These are phyloP conservation scores for Oncorhynchus gorbuscha DNA, from an alignment of 2,113 vertebrate genomes.

Conservation along the genomic window DNA sequence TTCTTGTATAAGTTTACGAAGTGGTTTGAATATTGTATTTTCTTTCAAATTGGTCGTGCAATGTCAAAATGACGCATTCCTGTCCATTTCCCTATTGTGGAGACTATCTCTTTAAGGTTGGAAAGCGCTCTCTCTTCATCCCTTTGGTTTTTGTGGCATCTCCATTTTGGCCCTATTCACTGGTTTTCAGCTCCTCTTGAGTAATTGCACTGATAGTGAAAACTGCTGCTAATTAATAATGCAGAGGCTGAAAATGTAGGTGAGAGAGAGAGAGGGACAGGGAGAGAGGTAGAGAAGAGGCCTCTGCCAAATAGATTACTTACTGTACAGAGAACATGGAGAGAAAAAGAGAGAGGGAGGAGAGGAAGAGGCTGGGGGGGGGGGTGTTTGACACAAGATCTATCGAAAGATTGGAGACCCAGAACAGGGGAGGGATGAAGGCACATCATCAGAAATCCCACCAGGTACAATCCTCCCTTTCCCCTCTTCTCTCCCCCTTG, in stretches of 20 bases:
- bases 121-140: slow-evolving; percentile 23
- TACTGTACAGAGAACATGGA: slow-evolving; percentile 30
- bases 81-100: neutral
- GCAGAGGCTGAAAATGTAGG: slow-evolving; percentile 78
- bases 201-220: slow-evolving; percentile 78
- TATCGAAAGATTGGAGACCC: neutral
- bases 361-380: neutral
- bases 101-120: slow-evolving; percentile 15
- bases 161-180: slow-evolving; percentile 61
- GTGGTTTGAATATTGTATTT: too few relatives aligned
- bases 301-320: slow-evolving; percentile 61
- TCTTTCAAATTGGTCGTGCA: slow-evolving; percentile 53
- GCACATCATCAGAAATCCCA: neutral
- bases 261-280: slow-evolving; percentile 59
- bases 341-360: slow-evolving; percentile 13
- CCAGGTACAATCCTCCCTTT: neutral
- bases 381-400: slow-evolving; percentile 36
- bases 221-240: slow-evolving; percentile 80
- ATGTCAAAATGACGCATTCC: slow-evolving; percentile 53
- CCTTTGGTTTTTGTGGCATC: slow-evolving; percentile 55
- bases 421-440: neutral
- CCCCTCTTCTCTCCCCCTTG: neutral
- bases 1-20: too few relatives aligned
- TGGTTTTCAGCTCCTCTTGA: slow-evolving; percentile 62
- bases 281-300: slow-evolving; percentile 32